Base-by-base conservation (phyloP, 1,140 invertebrate genomes). In the Nasonia longicornis region DNA sequence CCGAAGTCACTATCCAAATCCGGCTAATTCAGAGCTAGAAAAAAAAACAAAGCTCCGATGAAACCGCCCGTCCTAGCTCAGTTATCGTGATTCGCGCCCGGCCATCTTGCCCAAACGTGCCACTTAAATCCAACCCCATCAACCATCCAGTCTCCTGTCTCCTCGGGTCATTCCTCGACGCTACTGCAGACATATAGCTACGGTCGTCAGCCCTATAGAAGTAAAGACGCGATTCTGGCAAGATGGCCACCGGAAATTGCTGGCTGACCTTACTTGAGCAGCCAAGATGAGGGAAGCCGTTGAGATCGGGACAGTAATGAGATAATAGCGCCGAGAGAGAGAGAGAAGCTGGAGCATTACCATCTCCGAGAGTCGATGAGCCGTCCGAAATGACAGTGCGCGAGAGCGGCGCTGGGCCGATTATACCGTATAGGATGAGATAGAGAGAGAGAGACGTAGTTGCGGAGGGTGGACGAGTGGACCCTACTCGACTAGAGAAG, bases 181-280 rank as follows among this genome's bases (percentile, higher is more conserved):
- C 35, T 26, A 14, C 26, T 67, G 3, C 7, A 67, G 35, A 76
- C 22, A 31, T 11, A 4, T 52, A 73, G n/a, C 26, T 42, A 42
- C 6, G 2, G n/a, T n/a, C 16, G 16, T 26, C 3, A 58, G 3
- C 6, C 52, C 16, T 52, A 52, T 16, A 67, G 26, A 67, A 31
- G 64, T n/a, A 29, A 8, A 58, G 45, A n/a, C 52, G 52, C 52
- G 52, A 58, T 58, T 58, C 52, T 58, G 20, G 81, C 85, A 89
- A 90, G 87, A 90, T 89, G 88, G 88, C 88, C 87, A 89, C 88
- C 88, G 89, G 89, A 90, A 90, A 90, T 90, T 90, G 88, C 89
- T 87, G 86, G 89, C 86, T 89, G 89, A 90, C 89, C 89, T 89
- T 90, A 89, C 87, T 89, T 89, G 88, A 87, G 85, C 76, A 85